Evolutionary conservation across 2,888 invertebrate genomes (phyloP).

Genomic region (Parnassius smintheus): DNA sequence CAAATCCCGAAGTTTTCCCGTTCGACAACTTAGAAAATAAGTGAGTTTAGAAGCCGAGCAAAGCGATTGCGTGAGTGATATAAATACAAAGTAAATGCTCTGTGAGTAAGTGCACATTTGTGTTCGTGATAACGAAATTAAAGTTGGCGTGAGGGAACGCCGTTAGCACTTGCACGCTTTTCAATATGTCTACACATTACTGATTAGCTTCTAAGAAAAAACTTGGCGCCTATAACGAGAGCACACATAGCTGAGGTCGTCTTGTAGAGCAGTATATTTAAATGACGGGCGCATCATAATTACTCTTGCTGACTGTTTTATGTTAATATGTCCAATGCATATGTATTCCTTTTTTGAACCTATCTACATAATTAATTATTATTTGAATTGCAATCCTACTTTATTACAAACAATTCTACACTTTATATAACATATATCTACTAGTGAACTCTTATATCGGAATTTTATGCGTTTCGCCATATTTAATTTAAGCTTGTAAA

Average conservation of each 20-base stretch:
- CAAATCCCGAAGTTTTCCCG: constrained; percentile 10
- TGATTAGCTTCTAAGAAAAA: constrained; percentile 67
- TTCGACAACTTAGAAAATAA: constrained; percentile 17
- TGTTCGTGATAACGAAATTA: constrained; percentile 35
- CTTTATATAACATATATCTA: no score
- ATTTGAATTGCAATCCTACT: no score
- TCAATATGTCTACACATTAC: constrained; percentile 64
- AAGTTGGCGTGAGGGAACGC: constrained; percentile 52
- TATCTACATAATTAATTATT: background rate
- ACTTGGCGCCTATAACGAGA: constrained; percentile 48
- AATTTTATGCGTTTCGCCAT: no score
- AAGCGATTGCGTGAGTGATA: constrained; percentile 26
- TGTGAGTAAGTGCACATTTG: constrained; percentile 29
- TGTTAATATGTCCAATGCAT: constrained; percentile 7
- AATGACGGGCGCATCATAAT: constrained; percentile 36
- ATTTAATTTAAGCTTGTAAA: no score
- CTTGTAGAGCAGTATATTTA: constrained; percentile 32
- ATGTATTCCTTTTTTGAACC: constrained; percentile 1
- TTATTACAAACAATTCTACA: no score
- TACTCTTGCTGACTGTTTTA: constrained; percentile 20
- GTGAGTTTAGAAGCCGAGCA: constrained; percentile 22
- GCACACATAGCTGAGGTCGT: constrained; percentile 35
- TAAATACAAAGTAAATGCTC: constrained; percentile 29
- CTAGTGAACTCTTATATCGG: no score
- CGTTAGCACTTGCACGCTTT: constrained; percentile 53